These are phyloP conservation scores for Megalonaias nervosa DNA, from an alignment of 1,140 invertebrate species.

Conservation along the genomic window DNA sequence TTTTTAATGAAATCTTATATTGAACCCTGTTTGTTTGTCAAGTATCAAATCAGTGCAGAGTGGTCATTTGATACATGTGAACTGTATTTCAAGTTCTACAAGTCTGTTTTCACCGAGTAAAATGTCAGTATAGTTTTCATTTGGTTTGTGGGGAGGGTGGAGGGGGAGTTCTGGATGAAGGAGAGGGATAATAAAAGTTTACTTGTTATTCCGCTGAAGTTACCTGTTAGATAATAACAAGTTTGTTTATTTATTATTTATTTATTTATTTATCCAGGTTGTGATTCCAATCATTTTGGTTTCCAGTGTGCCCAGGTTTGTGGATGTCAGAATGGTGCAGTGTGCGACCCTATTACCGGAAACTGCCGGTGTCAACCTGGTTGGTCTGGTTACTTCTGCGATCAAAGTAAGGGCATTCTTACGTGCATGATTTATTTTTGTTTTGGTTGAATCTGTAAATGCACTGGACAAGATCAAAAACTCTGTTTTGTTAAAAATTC, in stretches of 20 bases:
- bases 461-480: background rate
- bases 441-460: background rate
- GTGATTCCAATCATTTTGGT: conserved; percentile 85
- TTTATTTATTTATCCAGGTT: conserved; percentile 67
- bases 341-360: conserved; percentile 88
- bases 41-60: too few species aligned
- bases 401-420: conserved; percentile 61
- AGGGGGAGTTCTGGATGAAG: too few species aligned
- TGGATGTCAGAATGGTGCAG: conserved; percentile 78
- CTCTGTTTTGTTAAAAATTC: background rate
- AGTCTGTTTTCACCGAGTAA: too few species aligned
- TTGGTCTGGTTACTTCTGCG: conserved; percentile 71
- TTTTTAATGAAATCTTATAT: background rate
- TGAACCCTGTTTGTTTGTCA: too few species aligned
- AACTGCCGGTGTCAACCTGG: conserved; percentile 90
- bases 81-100: too few species aligned
- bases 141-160: too few species aligned
- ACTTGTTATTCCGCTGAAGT: background rate
- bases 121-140: too few species aligned
- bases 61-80: too few species aligned
- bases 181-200: background rate
- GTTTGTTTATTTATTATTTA: background rate
- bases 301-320: conserved; percentile 83
- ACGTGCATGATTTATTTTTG: background rate
- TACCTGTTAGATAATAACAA: background rate